These are phyloP conservation scores for Carapus acus DNA, from an alignment of 2,797 vertebrate genomes.

Conservation along the genomic window DNA sequence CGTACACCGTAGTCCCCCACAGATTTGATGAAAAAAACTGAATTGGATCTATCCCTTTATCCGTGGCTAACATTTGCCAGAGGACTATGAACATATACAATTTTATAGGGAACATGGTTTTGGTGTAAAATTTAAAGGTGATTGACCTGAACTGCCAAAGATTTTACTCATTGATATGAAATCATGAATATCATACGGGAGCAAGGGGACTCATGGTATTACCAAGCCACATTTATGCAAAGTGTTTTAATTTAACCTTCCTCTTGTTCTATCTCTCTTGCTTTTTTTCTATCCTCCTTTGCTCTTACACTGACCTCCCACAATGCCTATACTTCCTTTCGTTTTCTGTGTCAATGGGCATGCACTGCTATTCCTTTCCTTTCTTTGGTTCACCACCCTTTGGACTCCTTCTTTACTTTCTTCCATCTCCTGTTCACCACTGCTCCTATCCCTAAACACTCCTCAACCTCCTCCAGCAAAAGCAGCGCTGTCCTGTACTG, in stretches of 20 bases:
- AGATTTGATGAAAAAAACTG: too few species aligned
- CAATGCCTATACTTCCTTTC: background rate
- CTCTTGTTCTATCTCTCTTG: slow-evolving; percentile 26
- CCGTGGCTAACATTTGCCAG: too few species aligned
- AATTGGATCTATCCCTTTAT: too few species aligned
- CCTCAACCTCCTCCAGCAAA: slow-evolving; percentile 78
- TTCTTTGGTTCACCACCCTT: background rate
- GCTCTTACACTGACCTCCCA: slow-evolving; percentile 5
- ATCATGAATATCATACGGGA: too few species aligned
- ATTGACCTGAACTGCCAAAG: too few species aligned
- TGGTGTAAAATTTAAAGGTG: too few species aligned
- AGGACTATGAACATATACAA: too few species aligned
- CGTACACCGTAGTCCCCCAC: too few species aligned
- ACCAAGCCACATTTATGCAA: background rate
- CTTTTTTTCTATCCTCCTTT: slow-evolving; percentile 4
- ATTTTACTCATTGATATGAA: too few species aligned
- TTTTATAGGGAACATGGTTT: too few species aligned
- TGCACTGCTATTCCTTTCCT: background rate
- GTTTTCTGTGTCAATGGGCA: background rate
- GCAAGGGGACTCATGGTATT: too few species aligned
- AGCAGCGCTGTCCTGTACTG: slow-evolving; percentile 96
- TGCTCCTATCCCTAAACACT: slow-evolving; percentile 40
- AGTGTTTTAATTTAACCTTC: slow-evolving; percentile 21
- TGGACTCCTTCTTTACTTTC: slow-evolving; percentile 21
- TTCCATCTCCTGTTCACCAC: slow-evolving; percentile 14